A percentile compares a stretch with the other conserved stretches of the same genome.
Evolutionary conservation across 2,888 invertebrate genomes (phyloP).

Genomic region (Athetis lepigone): DNA sequence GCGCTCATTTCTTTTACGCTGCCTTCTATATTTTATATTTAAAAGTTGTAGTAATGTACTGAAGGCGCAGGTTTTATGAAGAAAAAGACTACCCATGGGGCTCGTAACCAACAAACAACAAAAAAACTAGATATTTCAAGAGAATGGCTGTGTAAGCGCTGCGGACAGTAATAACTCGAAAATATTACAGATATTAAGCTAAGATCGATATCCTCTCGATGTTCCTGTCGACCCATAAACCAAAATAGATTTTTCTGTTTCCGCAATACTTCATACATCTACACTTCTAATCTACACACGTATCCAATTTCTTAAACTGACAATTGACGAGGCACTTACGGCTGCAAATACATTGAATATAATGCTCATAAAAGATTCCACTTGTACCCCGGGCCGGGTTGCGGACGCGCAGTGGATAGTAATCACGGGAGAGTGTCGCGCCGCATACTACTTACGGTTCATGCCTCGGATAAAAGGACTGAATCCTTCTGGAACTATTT

Average conservation of each 20-base stretch:
- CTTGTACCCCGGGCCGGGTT: not conserved
- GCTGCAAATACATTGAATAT: conserved; percentile 46
- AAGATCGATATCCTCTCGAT: not conserved
- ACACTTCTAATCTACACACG: conserved; percentile 3
- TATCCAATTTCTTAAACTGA: conserved; percentile 10
- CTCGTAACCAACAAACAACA: not conserved
- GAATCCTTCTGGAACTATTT: not conserved
- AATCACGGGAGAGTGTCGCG: conserved; percentile 26
- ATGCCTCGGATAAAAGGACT: not conserved
- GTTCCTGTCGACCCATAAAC: not conserved
- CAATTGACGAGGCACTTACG: conserved; percentile 24
- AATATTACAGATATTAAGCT: no score
- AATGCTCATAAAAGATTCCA: conserved; percentile 40
- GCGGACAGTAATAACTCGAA: no score
- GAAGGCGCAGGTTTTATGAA: not conserved
- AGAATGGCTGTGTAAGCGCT: not conserved
- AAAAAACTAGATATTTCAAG: not conserved
- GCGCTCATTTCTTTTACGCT: not conserved
- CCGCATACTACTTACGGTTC: conserved; percentile 19
- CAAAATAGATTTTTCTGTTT: not conserved
- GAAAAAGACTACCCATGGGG: not conserved
- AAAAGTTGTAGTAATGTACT: not conserved
- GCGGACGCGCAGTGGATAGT: conserved; percentile 40
- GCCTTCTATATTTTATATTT: not conserved
- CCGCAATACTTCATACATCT: not conserved